Percentiles rank a stretch among this genome's conserved stretches.
Evolutionary conservation across 2,113 vertebrate species (phyloP).

Genomic region (Nycticebus coucang): DNA sequence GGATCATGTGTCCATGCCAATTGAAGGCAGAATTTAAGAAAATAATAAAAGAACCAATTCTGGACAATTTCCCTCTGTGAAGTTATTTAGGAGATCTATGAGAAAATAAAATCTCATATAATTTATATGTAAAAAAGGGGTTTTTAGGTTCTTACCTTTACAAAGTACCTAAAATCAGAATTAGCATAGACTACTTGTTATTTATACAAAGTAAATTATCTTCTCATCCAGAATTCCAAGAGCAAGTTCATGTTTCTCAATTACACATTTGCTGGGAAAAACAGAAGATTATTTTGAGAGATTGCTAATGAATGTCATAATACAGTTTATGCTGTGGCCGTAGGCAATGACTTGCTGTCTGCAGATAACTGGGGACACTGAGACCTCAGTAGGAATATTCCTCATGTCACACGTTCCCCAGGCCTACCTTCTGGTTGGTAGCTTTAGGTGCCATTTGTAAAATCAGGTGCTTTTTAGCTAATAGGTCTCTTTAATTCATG

Average conservation of each 20-base stretch:
- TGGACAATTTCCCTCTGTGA: background rate
- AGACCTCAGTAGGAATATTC: background rate
- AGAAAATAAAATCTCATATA: background rate
- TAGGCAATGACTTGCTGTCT: background rate
- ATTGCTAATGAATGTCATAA: background rate
- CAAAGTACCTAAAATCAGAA: conserved; percentile 25
- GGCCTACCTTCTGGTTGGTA: background rate
- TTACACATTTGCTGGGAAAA: background rate
- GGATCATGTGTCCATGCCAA: background rate
- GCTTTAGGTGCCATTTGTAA: background rate
- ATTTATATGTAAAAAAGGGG: background rate
- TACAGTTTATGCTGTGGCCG: background rate
- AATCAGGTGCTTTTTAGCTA: background rate
- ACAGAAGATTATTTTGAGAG: background rate
- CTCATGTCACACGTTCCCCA: background rate
- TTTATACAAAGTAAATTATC: background rate
- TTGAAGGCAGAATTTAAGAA: background rate
- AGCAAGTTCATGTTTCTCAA: background rate
- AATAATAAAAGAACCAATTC: background rate
- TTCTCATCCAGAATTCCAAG: background rate
- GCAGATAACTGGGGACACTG: background rate
- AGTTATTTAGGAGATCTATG: background rate
- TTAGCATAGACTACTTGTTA: background rate
- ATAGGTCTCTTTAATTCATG: background rate
- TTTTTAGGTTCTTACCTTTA: background rate